Evolutionary conservation across 1,140 invertebrate genomes (phyloP), one percentile per base, ranked within the genome.

Genomic region (Pseudomyrmex cubaensis): DNA sequence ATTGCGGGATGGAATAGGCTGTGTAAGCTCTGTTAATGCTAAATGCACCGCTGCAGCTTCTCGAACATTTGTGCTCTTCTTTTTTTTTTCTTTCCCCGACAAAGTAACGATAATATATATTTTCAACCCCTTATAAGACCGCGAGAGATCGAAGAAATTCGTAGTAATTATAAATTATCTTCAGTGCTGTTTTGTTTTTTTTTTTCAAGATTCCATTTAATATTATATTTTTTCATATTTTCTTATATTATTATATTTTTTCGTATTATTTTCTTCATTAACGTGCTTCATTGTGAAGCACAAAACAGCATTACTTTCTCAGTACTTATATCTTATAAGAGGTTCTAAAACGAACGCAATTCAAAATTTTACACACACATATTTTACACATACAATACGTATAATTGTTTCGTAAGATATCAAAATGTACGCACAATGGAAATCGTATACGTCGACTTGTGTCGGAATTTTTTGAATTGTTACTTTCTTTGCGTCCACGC

Each of bases 1-100:
- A 89, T 87, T 77, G 85, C 86, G 85, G 87, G 88, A 89, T 89
- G 88, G 87, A 89, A 89, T 89, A 87, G 88, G 87, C 88, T 89
- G 85, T 87, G 85, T 89, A 89, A 89, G 88, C 88, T 89, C 87
- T 87, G 77, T 89, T 76, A 70, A 82, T 83, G 85, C 77, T 86
- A 85, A 70, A 87, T 86, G 85, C 85, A 87, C 76, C 84, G 61
- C 70, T 84, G 78, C 56, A 50, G 48, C 46, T 66, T 73, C 10
- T 61, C 25, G 4, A 80, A 72, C 54, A 25, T 48, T 64, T 1
- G 12, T 52, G 35, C 35, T 35, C 13, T 52, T 52, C 9, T 52
- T 13, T 52, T 52, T 52, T 52, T 52, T 12, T 52, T 52, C 17
- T 59, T 62, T 25, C 54, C 54, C 57, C 59, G 35, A 61, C 22